Evolutionary conservation across 2,888 invertebrate species (phyloP).

Genomic region (Sarcophaga carnaria): DNA sequence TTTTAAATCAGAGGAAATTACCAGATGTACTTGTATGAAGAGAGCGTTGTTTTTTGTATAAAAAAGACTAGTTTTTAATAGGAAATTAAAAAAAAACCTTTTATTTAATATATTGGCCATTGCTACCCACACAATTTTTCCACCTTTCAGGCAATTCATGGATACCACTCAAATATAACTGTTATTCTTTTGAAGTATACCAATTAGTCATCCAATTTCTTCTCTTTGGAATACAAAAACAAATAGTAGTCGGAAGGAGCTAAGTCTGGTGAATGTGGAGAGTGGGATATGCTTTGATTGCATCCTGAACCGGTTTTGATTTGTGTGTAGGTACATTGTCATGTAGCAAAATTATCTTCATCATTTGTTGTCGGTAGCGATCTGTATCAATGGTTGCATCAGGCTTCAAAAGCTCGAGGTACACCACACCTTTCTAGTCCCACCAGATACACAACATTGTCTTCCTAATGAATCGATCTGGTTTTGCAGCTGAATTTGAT

Average conservation of each 20-base stretch:
- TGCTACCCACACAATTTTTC: background rate
- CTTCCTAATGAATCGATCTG: background rate
- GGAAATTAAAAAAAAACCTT: background rate
- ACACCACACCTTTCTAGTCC: background rate
- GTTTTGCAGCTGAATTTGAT: background rate
- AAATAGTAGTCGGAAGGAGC: background rate
- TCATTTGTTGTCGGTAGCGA: too few species aligned
- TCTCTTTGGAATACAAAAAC: too few species aligned
- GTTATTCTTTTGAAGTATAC: background rate
- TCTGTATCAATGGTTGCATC: too few species aligned
- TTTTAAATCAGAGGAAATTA: too few species aligned
- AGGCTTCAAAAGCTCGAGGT: too few species aligned
- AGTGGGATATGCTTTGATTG: background rate
- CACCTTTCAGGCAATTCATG: background rate
- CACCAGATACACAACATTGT: too few species aligned
- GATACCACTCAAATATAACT: background rate
- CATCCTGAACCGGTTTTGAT: background rate
- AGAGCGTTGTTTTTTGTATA: too few species aligned
- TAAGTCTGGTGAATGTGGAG: background rate
- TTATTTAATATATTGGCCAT: background rate
- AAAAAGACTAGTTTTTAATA: too few species aligned
- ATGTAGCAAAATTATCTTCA: background rate
- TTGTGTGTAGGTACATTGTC: background rate
- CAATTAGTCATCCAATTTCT: background rate
- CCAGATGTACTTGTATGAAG: too few species aligned